phyloP scores from a whole-genome alignment of 2,113 vertebrate genomes.

The Colossoma macropomum region DNA sequence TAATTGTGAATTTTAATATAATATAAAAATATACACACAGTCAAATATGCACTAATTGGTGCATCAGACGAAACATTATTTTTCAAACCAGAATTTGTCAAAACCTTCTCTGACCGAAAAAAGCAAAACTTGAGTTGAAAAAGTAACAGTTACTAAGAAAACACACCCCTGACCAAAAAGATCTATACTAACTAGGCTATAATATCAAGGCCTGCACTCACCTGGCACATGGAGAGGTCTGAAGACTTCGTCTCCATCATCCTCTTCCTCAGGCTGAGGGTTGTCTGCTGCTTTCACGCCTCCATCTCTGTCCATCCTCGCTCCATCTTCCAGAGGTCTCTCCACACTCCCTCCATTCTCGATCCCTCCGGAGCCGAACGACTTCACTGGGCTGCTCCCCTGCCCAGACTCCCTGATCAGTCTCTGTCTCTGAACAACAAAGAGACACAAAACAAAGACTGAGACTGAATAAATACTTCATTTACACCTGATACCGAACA shows the following conservation, averaged over 20 bases:
- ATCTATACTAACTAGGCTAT: background rate
- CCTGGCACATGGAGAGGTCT: slow-evolving; percentile 76
- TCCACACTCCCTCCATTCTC: slow-evolving; percentile 74
- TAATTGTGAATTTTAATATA: too few species aligned
- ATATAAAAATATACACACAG: too few species aligned
- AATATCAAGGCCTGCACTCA: slow-evolving; percentile 40
- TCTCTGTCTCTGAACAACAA: slow-evolving; percentile 74
- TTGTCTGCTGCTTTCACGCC: slow-evolving; percentile 57
- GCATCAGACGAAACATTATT: too few species aligned
- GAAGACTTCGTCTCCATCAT: slow-evolving; percentile 69
- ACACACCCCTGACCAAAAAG: background rate
- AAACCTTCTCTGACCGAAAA: too few species aligned
- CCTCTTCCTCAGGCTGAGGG: slow-evolving; percentile 67
- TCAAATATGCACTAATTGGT: too few species aligned
- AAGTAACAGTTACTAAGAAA: too few species aligned
- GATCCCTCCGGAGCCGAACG: slow-evolving; percentile 66
- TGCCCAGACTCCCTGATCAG: slow-evolving; percentile 63
- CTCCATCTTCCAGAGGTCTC: slow-evolving; percentile 53
- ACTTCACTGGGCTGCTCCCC: slow-evolving; percentile 67
- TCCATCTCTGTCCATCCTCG: slow-evolving; percentile 57
- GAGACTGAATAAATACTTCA: background rate
- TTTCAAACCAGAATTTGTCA: too few species aligned
- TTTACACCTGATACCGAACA: too few species aligned
- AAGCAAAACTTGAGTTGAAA: too few species aligned
- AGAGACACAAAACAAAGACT: too few species aligned